These are phyloP conservation scores for Barypeithes pellucidus DNA, from an alignment of 2,888 invertebrate species.

Conservation along the genomic window DNA sequence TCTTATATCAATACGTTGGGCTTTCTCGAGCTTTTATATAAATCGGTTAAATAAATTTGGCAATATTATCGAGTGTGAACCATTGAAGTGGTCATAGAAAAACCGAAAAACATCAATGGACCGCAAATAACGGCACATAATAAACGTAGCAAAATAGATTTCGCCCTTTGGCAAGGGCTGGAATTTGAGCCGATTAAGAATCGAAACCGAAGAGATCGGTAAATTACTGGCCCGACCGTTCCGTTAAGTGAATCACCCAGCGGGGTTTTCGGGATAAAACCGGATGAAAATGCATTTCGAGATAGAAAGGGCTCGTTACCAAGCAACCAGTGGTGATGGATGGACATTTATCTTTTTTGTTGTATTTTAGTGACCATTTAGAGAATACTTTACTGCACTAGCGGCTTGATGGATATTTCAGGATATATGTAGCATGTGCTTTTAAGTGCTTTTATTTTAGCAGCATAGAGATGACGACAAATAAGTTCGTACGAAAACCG, in stretches of 20 bases:
- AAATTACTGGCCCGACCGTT: slow-evolving; percentile 49
- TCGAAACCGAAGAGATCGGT: slow-evolving; percentile 44
- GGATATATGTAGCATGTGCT: background rate
- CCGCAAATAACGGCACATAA: slow-evolving; percentile 48
- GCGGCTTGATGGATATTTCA: slow-evolving; percentile 4
- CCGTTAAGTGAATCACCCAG: slow-evolving; percentile 48
- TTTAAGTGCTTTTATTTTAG: background rate
- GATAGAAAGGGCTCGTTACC: slow-evolving; percentile 35
- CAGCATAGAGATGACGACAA: too few relatives aligned
- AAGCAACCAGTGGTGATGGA: slow-evolving; percentile 40
- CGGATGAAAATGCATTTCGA: slow-evolving; percentile 46
- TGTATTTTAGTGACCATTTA: slow-evolving; percentile 18
- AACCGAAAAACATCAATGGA: slow-evolving; percentile 45
- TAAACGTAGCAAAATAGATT: slow-evolving; percentile 50
- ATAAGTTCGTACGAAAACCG: too few relatives aligned
- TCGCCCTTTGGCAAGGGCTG: slow-evolving; percentile 35
- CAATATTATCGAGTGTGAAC: slow-evolving; percentile 36
- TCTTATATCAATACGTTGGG: background rate
- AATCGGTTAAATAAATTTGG: slow-evolving; percentile 36
- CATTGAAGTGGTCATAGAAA: slow-evolving; percentile 40
- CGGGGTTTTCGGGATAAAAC: slow-evolving; percentile 37
- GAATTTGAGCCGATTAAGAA: slow-evolving; percentile 39
- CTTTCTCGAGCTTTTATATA: slow-evolving; percentile 23
- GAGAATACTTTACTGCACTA: background rate
- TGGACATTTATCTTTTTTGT: slow-evolving; percentile 29